Percentiles rank a stretch among this genome's conserved stretches.
Conservation (phyloP, 2,113 vertebrate species). For the Vidua macroura region DNA sequence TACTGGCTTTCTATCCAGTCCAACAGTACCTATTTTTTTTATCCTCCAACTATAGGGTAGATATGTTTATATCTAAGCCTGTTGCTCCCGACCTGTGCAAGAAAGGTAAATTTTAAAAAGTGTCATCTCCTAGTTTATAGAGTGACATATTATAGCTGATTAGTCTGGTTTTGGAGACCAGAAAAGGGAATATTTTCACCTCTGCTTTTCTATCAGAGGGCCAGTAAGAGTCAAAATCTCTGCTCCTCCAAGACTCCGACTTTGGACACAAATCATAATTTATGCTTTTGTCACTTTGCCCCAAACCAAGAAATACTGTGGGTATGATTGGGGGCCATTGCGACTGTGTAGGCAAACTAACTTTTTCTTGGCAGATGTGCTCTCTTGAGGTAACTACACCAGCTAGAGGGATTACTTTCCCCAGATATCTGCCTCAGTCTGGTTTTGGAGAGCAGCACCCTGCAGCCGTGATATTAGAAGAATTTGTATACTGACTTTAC, state of each 20-base stretch:
- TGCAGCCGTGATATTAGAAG: background rate
- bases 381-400: background rate
- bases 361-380: background rate
- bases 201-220: background rate
- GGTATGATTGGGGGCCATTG: background rate
- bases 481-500: background rate
- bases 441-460: background rate
- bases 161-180: background rate
- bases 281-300: background rate
- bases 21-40: background rate
- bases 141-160: background rate
- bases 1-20: background rate
- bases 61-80: background rate
- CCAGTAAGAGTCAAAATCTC: background rate
- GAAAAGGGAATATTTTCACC: background rate
- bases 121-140: background rate
- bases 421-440: background rate
- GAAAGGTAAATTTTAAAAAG: background rate
- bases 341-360: background rate
- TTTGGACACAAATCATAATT: background rate
- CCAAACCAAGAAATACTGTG: background rate
- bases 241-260: background rate
- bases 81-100: background rate
- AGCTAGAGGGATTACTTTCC: background rate
- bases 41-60: background rate